These are phyloP conservation scores for Eupeodes latifasciatus DNA, from an alignment of 2,888 invertebrate genomes.

Conservation along the genomic window DNA sequence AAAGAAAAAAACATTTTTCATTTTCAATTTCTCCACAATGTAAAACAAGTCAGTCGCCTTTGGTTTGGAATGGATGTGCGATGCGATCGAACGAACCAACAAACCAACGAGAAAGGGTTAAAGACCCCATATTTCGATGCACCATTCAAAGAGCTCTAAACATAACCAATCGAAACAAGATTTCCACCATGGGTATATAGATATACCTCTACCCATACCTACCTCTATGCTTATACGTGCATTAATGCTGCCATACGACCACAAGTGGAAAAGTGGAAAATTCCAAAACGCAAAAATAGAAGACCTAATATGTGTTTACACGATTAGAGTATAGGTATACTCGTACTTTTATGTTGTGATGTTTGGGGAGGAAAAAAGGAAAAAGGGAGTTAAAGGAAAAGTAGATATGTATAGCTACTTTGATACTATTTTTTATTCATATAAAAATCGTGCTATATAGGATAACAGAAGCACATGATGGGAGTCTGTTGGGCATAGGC, in stretches of 20 bases:
- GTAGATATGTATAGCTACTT: neutral
- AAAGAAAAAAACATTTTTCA: conserved; percentile 49
- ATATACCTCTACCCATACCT: too few relatives aligned
- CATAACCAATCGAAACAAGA: conserved; percentile 45
- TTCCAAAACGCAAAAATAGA: conserved; percentile 72
- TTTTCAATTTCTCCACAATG: conserved; percentile 61
- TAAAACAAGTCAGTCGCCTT: conserved; percentile 47
- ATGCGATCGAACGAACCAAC: conserved; percentile 33
- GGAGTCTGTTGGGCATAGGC: conserved; percentile 34
- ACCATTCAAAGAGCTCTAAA: neutral
- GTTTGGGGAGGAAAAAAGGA: conserved; percentile 4
- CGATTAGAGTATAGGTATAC: neutral
- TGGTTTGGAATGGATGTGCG: conserved; percentile 6
- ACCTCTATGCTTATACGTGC: conserved; percentile 45
- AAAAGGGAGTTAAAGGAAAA: conserved; percentile 15
- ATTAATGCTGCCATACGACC: conserved; percentile 43
- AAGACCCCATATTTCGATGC: conserved; percentile 73
- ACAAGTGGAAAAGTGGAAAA: conserved; percentile 70
- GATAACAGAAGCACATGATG: conserved; percentile 60
- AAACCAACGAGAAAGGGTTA: conserved; percentile 54
- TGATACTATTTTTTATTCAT: neutral
- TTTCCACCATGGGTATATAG: conserved; percentile 21
- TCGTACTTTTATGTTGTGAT: neutral
- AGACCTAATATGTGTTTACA: neutral
- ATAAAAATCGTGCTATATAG: neutral